Evolutionary conservation across 2,113 vertebrate species (phyloP), one percentile per base, ranked within the genome.

Genomic region (Hydrolagus affinis): DNA sequence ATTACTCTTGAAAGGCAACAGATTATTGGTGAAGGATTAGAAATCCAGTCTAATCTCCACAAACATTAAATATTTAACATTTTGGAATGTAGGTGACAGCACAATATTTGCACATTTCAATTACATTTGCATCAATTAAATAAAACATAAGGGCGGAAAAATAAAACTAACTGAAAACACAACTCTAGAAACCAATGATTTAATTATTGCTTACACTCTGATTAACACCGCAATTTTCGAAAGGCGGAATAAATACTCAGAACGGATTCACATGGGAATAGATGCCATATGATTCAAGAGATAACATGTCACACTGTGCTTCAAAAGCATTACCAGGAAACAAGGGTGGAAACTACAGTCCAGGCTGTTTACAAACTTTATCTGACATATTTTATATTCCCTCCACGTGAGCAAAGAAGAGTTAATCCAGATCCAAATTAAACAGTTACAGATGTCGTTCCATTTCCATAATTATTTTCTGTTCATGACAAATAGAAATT

Each of bases 301-400:
- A 68, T 66, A 83, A 64, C 62, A 32, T 83, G 78, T 83, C 78
- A 83, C 62, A 57, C 14, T 83, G 78, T 30, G 66, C 66, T 83
- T 83, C 78, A 83, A 83, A 75, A 83, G 78, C 78, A 83, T 83
- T 83, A 25, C 78, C 78, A 83, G 66, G 78, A 83, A 66, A 62
- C 78, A 25, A 44, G 44, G 44, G 32, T 83, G 66, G 66, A 83
- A 83, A 83, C 28, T 64, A 60, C 78, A 83, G 30, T 32, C 60
- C 21, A 9, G 60, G 28, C 78, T 83, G 62, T 83, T 83, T 68
- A 68, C 78, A 80, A 80, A 60, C 21, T 83, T 83, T 66, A 83
- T 83, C 60, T 83, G 62, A 83, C 76, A 80, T 66, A 30, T 68
- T 62, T 60, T 21, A 32, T 68, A 66, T 83, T 66, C 30, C 62